Evolutionary conservation across 2,888 invertebrate species (phyloP), one percentile per base, ranked within the genome.

Genomic region (Trichacis sp.): DNA sequence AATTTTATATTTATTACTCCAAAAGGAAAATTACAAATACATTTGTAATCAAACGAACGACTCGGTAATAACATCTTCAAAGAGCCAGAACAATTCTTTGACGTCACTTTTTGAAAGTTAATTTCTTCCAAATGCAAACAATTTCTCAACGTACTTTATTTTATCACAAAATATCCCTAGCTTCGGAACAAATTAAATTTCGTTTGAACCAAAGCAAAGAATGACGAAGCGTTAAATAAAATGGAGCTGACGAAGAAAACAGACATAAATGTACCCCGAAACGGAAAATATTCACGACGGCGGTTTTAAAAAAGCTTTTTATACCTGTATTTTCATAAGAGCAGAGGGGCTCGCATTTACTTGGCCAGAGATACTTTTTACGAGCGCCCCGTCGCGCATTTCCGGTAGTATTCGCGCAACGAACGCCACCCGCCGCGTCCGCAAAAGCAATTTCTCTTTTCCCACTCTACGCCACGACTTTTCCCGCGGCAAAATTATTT

Each of bases 361-460:
- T 24, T 29, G 8, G 9, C 45, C 29, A 57, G 36, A 59, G 47
- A 59, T 59, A 47, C 52, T 40, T 59, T 58, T 59, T 59, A 59
- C 29, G 58, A 52, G 58, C 51, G 33, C 38, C 29, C 36, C 45
- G 46, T 57, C 17, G 52, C 36, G 52, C 47, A 45, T 42, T 55
- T 47, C 49, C 24, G 43, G 48, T 52, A 30, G 33, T 33, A 42
- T n/a, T n/a, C n/a, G 38, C 51, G 17, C 33, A 38, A 45, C 38
- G 45, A 50, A 43, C 49, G 45, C 50, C 53, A 46, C 33, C 38
- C 46, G 52, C 43, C 54, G 38, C 42, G 43, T 46, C 29, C 61
- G 64, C 70, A 70, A 70, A 71, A 73, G 69, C 72, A 74, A 76
- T 76, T 76, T 75, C 70, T 75, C 75, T 64, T 68, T 59, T 58